These are phyloP conservation scores for Micrasema longulum DNA, from an alignment of 1,140 invertebrate species.

Conservation along the genomic window DNA sequence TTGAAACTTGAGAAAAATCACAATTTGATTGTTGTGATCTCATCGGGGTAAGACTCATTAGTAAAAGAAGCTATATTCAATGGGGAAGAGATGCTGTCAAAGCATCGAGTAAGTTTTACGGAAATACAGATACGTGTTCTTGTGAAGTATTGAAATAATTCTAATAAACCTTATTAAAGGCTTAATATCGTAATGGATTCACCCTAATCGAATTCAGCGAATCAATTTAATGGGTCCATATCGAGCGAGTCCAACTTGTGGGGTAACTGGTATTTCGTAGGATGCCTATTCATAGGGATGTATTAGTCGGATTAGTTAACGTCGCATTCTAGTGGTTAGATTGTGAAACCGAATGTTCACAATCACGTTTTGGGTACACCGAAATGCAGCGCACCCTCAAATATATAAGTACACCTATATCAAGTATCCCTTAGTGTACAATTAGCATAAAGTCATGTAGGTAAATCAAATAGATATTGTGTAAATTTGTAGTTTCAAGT, in stretches of 20 bases:
- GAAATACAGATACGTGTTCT: too few species aligned
- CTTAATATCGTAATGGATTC: not conserved
- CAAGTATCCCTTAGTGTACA: conserved; percentile 10
- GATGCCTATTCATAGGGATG: not conserved
- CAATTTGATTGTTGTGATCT: too few species aligned
- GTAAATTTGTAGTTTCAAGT: not conserved
- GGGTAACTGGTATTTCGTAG: too few species aligned
- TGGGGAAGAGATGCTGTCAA: too few species aligned
- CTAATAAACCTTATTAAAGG: too few species aligned
- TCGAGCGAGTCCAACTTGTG: not conserved
- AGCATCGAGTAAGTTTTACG: too few species aligned
- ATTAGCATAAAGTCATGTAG: conserved; percentile 1
- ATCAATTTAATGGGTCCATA: not conserved
- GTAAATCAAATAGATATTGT: conserved; percentile 12
- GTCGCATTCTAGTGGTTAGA: conserved; percentile 17
- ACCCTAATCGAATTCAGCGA: not conserved
- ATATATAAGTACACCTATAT: not conserved
- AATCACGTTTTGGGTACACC: conserved; percentile 21
- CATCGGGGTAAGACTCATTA: too few species aligned
- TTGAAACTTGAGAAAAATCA: too few species aligned
- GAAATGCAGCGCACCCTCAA: conserved; percentile 5
- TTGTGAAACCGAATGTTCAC: conserved; percentile 22
- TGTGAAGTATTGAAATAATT: too few species aligned
- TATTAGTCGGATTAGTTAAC: conserved; percentile 3
- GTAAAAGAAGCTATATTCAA: too few species aligned